These are phyloP conservation scores for Iguana delicatissima DNA, from an alignment of 2,797 vertebrate species.

Conservation along the genomic window DNA sequence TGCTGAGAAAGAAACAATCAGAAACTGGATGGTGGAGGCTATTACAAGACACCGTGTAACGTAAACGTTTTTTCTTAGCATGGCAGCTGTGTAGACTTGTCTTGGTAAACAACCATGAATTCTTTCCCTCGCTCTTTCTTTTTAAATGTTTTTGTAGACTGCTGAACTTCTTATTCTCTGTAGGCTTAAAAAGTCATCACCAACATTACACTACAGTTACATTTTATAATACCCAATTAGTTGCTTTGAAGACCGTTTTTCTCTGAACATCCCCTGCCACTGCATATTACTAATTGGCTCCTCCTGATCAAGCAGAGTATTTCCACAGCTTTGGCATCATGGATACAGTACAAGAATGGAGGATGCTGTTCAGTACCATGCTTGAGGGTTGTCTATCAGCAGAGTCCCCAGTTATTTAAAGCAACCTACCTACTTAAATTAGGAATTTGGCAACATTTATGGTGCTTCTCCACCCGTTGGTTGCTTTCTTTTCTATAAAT, in stretches of 20 bases:
- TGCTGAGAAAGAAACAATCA: constrained; percentile 71
- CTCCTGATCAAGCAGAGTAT: background rate
- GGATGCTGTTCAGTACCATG: constrained; percentile 48
- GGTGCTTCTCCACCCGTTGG: constrained; percentile 46
- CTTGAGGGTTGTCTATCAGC: constrained; percentile 58
- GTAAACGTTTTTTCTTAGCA: constrained; percentile 47
- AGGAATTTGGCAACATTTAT: constrained; percentile 53
- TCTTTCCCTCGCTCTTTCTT: constrained; percentile 20
- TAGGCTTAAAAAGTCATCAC: constrained; percentile 44
- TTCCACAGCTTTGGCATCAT: constrained; percentile 13
- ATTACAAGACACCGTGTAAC: constrained; percentile 50
- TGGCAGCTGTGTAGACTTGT: constrained; percentile 47
- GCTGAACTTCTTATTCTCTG: constrained; percentile 41
- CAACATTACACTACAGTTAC: background rate
- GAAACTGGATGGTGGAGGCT: constrained; percentile 68
- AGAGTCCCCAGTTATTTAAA: constrained; percentile 66
- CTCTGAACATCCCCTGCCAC: background rate
- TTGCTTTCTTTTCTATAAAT: constrained; percentile 42
- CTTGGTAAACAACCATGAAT: constrained; percentile 32
- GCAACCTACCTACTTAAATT: constrained; percentile 68
- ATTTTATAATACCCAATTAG: constrained; percentile 11
- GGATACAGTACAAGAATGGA: background rate
- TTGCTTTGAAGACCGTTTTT: background rate
- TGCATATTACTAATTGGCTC: constrained; percentile 26
- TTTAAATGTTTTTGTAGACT: constrained; percentile 5